Evolutionary conservation across 2,888 invertebrate genomes (phyloP).

Genomic region (Trichacis sp.): DNA sequence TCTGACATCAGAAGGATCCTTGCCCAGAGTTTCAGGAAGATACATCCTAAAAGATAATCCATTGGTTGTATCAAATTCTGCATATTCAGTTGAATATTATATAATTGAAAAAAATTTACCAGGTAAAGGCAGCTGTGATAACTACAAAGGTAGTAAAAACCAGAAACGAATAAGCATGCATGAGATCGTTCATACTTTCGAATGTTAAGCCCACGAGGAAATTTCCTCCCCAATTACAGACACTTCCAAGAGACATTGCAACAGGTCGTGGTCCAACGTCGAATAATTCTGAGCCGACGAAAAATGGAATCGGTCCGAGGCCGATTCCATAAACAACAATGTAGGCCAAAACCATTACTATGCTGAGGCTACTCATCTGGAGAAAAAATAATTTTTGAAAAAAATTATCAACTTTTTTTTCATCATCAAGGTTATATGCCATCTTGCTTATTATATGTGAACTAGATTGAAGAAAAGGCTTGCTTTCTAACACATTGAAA

Average conservation of each 20-base stretch:
- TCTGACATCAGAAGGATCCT: constrained; percentile 76
- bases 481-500: too few relatives aligned
- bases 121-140: constrained; percentile 73
- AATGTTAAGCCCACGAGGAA: constrained; percentile 87
- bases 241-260: constrained; percentile 88
- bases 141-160: constrained; percentile 76
- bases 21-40: constrained; percentile 82
- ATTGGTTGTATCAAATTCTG: too few relatives aligned
- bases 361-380: constrained; percentile 73
- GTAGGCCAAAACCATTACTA: constrained; percentile 78
- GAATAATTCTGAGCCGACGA: constrained; percentile 88
- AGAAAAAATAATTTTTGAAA: too few relatives aligned
- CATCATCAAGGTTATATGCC: too few relatives aligned
- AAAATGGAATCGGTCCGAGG: constrained; percentile 88
- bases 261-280: constrained; percentile 86
- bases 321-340: constrained; percentile 87
- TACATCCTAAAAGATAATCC: constrained; percentile 76
- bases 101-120: constrained; percentile 65
- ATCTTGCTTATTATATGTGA: too few relatives aligned
- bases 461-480: too few relatives aligned
- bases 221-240: constrained; percentile 90
- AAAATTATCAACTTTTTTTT: too few relatives aligned
- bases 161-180: constrained; percentile 82
- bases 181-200: constrained; percentile 73
- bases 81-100: constrained; percentile 42